Evolutionary conservation across 2,113 vertebrate species (phyloP), one percentile per base, ranked within the genome.

Genomic region (Lepus timidus): DNA sequence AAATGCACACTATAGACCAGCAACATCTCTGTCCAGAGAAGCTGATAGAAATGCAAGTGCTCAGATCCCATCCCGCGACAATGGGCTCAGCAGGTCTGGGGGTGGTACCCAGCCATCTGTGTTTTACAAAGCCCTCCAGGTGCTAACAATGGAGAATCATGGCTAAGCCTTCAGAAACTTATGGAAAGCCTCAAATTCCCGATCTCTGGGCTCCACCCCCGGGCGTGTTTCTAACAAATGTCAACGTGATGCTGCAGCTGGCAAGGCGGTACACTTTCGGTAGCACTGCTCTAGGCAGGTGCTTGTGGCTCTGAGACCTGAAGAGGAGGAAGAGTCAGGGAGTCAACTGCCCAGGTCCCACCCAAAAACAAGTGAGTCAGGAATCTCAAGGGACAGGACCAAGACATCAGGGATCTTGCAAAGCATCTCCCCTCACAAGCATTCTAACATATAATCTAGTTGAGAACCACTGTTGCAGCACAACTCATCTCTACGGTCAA

Each of bases 191-290:
- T 0, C 73, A 92, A 73, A 3, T n/a, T 61, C 27, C 85, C 68
- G 71, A 93, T 52, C n/a, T 36, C 52, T 23, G 64, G 27, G 27
- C 36, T 76, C 39, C 23, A 3, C 9, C 58, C 67, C 55, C 52
- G 80, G 27, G 20, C n/a, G 9, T 17, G 20, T 82, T 85, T 97
- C 91, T 89, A 87, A 68, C 71, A 52, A 65, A 64, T 73, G 71
- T 61, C 49, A 73, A 33, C 13, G 27, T 52, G 17, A 12, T 65
- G 25, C 8, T 36, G 20, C 8, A 51, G 9, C 64, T 65, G 31
- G 55, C 87, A 71, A 80, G 29, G 62, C 65, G 19, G 23, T 23
- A 6, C 12, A 81, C 44, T 78, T 7, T 10, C 31, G 85, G n/a
- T 12, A 52, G n/a, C 25, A 17, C 31, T 10, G 19, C 4, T 79